Percentiles rank a stretch among this genome's conserved stretches.
Evolutionary conservation across 2,113 vertebrate genomes (phyloP).

Genomic region (Calonectris borealis): DNA sequence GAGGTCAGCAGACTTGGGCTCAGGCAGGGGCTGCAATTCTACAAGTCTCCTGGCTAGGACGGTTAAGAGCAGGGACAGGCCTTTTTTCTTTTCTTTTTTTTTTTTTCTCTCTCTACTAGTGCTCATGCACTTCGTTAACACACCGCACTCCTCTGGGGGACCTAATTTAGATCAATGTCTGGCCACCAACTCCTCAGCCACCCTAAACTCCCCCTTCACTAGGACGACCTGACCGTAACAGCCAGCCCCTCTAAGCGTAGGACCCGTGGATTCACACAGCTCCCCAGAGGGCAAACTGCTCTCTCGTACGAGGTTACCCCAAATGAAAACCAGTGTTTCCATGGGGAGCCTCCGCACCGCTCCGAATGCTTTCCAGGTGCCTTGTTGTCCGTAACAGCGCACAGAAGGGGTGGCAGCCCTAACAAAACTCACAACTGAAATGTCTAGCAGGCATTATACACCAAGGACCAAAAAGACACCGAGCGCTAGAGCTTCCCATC

Average conservation of each 20-base stretch:
- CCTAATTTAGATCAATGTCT: neutral
- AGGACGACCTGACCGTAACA: neutral
- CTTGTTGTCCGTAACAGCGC: rapidly evolving
- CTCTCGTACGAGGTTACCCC: neutral
- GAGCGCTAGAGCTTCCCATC: neutral
- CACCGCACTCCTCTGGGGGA: neutral
- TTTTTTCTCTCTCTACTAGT: neutral
- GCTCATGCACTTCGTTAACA: neutral
- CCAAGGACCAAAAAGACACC: neutral
- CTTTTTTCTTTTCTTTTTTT: neutral
- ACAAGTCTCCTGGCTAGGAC: too few relatives aligned
- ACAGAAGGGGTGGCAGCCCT: neutral
- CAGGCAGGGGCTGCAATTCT: neutral
- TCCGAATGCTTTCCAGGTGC: neutral
- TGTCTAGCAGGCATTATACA: rapidly evolving
- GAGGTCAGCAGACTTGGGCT: neutral
- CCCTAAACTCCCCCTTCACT: neutral
- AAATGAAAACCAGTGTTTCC: neutral
- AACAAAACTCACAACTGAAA: too few relatives aligned
- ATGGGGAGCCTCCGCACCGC: neutral
- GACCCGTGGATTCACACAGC: rapidly evolving
- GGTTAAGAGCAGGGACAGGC: neutral
- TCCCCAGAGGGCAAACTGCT: neutral
- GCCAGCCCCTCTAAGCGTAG: neutral
- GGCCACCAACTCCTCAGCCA: neutral